These are phyloP conservation scores for Megastigmus dorsalis DNA, from an alignment of 2,888 invertebrate species.

Conservation along the genomic window DNA sequence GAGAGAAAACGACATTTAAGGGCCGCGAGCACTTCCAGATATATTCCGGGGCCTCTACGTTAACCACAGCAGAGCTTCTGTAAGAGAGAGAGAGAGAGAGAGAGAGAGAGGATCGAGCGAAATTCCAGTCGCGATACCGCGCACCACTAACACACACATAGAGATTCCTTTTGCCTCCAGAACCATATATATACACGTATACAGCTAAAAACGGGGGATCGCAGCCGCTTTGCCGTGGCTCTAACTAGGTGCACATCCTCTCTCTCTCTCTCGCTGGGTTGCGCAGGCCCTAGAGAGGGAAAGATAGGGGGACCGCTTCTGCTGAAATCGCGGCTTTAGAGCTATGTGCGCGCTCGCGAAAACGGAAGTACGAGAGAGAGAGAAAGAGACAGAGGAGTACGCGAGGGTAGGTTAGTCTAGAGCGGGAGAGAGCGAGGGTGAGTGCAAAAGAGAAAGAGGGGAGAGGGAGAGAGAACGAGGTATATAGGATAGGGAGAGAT, in stretches of 20 bases:
- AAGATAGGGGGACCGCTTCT: conserved; percentile 33
- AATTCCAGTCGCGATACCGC: neutral
- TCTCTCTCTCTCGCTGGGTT: conserved; percentile 2
- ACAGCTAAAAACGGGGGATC: conserved; percentile 35
- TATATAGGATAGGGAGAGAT: conserved; percentile 26
- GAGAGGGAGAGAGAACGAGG: neutral
- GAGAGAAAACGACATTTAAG: neutral
- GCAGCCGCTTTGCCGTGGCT: conserved; percentile 13
- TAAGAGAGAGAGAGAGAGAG: neutral
- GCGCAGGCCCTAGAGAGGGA: conserved; percentile 37
- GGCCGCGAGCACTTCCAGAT: neutral
- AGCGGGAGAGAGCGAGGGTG: conserved; percentile 49
- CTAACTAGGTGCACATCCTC: conserved; percentile 51
- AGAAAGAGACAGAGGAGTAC: neutral
- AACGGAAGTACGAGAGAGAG: conserved; percentile 21
- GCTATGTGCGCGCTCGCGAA: neutral
- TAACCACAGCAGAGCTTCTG: no score
- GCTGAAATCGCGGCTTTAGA: neutral
- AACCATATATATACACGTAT: no score
- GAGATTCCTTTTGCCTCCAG: no score
- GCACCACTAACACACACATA: no score
- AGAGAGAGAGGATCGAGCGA: neutral
- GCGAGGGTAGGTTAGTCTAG: conserved; percentile 46
- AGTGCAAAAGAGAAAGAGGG: conserved; percentile 45
- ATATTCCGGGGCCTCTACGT: no score